A percentile compares a stretch with the other conserved stretches of the same genome.
These are phyloP conservation scores for Cydia strobilella DNA, from an alignment of 1,140 invertebrate genomes.

Conservation along the genomic window DNA sequence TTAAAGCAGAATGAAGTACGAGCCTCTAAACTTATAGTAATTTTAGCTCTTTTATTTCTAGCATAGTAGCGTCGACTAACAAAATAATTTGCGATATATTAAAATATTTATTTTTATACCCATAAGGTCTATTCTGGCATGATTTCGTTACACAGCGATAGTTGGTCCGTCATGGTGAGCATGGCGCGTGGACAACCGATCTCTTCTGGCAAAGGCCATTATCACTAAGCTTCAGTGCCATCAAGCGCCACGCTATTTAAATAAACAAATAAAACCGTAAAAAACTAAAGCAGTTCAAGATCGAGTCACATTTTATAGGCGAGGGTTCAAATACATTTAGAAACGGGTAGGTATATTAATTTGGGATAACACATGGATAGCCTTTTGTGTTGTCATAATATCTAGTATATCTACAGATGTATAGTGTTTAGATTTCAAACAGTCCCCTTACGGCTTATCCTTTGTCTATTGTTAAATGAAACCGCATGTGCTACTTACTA, in stretches of 20 bases:
- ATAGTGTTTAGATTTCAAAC: too few species aligned
- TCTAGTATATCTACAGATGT: too few species aligned
- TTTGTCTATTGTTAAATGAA: too few species aligned
- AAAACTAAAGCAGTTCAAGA: conserved; percentile 17
- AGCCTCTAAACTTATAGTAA: neutral
- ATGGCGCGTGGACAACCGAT: conserved; percentile 27
- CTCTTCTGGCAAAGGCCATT: conserved; percentile 32
- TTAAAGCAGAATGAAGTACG: neutral
- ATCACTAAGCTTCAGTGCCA: conserved; percentile 1
- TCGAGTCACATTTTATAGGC: neutral
- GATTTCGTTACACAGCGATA: neutral
- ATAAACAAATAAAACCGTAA: conserved; percentile 1
- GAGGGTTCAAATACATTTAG: neutral
- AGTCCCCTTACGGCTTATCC: too few species aligned
- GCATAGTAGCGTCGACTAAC: neutral
- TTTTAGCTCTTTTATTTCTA: neutral
- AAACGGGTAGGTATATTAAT: neutral
- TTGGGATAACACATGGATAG: too few species aligned
- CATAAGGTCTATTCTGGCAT: neutral
- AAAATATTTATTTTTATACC: neutral
- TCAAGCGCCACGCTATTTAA: neutral
- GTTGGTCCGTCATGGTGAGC: neutral
- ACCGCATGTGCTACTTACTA: too few species aligned
- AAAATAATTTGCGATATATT: neutral
- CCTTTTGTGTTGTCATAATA: too few species aligned